These are phyloP conservation scores for Macquaria ambigua DNA, from an alignment of 2,113 vertebrate genomes.

Conservation along the genomic window DNA sequence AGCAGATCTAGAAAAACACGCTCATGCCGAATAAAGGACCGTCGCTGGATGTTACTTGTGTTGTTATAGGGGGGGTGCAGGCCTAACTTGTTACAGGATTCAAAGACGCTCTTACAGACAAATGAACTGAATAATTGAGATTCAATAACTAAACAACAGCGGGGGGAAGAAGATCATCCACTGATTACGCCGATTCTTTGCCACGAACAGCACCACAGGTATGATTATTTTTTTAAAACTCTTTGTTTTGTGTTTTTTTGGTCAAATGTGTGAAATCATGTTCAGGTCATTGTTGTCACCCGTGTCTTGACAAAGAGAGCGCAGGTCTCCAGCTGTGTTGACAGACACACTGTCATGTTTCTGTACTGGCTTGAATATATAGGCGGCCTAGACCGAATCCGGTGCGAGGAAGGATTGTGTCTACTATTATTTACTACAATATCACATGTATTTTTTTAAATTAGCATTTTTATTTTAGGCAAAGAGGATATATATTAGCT, in stretches of 20 bases:
- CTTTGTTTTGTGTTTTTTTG: constrained; percentile 22
- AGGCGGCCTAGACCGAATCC: constrained; percentile 46
- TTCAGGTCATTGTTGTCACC: constrained; percentile 70
- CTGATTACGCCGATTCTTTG: constrained; percentile 63
- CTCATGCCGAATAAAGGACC: constrained; percentile 78
- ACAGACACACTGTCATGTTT: constrained; percentile 74
- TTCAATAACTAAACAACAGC: constrained; percentile 62
- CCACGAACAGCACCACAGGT: constrained; percentile 78
- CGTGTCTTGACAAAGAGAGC: constrained; percentile 75
- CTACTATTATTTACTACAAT: constrained; percentile 37
- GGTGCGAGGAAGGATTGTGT: constrained; percentile 28
- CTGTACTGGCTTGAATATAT: constrained; percentile 27
- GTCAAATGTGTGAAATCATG: constrained; percentile 44
- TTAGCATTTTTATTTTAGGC: neutral
- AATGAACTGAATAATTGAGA: constrained; percentile 71
- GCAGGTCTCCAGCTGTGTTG: constrained; percentile 74
- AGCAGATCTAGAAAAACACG: constrained; percentile 60
- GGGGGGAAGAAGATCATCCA: constrained; percentile 55
- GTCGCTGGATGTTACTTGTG: constrained; percentile 77
- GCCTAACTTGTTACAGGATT: constrained; percentile 75
- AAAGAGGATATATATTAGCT: neutral
- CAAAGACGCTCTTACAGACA: constrained; percentile 60
- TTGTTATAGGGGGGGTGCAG: constrained; percentile 63
- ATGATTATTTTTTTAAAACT: constrained; percentile 42
- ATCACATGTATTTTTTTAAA: neutral